These are phyloP conservation scores for Masticophis lateralis DNA, from an alignment of 2,797 vertebrate species.

Conservation along the genomic window DNA sequence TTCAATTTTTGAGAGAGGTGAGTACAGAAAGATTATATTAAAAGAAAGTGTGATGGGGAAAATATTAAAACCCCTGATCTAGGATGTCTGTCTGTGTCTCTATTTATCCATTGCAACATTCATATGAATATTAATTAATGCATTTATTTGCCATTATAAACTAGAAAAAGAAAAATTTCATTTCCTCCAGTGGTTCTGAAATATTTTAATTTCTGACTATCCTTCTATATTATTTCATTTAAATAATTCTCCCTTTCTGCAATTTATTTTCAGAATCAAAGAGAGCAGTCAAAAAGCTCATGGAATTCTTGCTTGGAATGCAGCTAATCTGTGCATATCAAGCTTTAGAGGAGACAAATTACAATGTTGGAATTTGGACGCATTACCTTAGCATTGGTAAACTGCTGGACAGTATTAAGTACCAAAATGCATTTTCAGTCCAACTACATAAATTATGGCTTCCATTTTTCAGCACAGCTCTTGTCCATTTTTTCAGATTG, in stretches of 20 bases:
- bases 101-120: background rate
- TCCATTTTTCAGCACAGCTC: accelerated
- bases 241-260: background rate
- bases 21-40: background rate
- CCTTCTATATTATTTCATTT: constrained; percentile 5
- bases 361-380: background rate
- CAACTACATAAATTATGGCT: background rate
- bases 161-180: accelerated
- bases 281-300: constrained; percentile 20
- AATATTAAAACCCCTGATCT: background rate
- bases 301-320: background rate
- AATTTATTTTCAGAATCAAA: constrained; percentile 19
- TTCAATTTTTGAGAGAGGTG: background rate
- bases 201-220: background rate
- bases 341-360: constrained; percentile 1
- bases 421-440: accelerated
- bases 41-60: background rate
- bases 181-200: background rate
- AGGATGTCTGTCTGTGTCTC: background rate
- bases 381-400: constrained; percentile 19
- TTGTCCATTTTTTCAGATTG: background rate
- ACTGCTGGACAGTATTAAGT: constrained; percentile 1
- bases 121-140: accelerated
- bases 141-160: background rate
- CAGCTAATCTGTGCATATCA: background rate